These are phyloP conservation scores for Lepidocyrtoides sp. DNA, from an alignment of 2,888 invertebrate genomes.

Conservation along the genomic window DNA sequence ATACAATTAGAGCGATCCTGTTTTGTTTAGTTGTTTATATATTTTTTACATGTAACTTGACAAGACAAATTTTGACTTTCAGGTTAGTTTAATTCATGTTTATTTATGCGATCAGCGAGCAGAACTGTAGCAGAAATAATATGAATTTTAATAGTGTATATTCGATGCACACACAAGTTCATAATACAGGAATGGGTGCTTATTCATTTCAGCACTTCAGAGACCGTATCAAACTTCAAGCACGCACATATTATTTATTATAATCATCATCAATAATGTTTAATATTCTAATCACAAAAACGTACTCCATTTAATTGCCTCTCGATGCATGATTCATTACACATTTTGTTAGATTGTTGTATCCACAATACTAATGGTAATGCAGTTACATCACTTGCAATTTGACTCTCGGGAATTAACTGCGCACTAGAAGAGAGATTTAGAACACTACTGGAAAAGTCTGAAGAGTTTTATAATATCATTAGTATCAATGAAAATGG, in stretches of 20 bases:
- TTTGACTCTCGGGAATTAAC: too few relatives aligned
- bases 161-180: too few relatives aligned
- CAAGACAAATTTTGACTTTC: too few relatives aligned
- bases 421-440: neutral
- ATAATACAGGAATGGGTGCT: too few relatives aligned
- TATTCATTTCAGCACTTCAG: neutral
- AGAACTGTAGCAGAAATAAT: neutral
- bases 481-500: constrained; percentile 10
- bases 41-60: too few relatives aligned
- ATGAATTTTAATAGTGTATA: too few relatives aligned
- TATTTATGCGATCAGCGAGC: constrained; percentile 9
- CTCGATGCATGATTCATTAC: neutral
- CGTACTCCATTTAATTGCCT: neutral
- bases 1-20: neutral
- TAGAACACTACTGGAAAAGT: neutral
- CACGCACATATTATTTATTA: neutral
- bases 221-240: neutral
- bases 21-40: neutral
- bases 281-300: neutral
- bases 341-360: too few relatives aligned
- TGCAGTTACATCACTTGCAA: too few relatives aligned
- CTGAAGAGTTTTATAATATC: too few relatives aligned
- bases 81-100: constrained; percentile 18
- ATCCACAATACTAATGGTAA: neutral
- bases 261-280: neutral